Percentiles rank a stretch among this genome's conserved stretches.
Evolutionary conservation across 2,113 vertebrate species (phyloP).

Genomic region (Phocoena phocoena): DNA sequence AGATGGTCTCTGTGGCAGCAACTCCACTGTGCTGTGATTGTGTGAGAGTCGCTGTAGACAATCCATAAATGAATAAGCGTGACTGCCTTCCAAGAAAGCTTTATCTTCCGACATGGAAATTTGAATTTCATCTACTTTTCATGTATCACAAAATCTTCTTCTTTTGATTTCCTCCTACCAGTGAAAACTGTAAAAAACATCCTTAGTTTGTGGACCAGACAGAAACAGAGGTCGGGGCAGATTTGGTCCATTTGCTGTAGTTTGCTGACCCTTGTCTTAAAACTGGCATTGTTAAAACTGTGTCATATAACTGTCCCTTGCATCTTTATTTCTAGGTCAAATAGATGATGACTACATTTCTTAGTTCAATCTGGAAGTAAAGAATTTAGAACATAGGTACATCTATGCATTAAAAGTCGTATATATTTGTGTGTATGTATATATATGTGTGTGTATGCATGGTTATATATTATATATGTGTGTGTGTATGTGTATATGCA

Average conservation of each 20-base stretch:
- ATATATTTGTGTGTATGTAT: not conserved
- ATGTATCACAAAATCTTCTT: not conserved
- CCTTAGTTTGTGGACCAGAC: not conserved
- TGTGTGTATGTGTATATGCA: not conserved
- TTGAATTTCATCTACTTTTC: not conserved
- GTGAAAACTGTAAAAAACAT: not conserved
- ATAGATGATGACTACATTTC: not conserved
- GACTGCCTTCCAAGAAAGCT: not conserved
- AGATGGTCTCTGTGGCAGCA: constrained; percentile 22
- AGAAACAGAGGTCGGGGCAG: not conserved
- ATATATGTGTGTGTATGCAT: not conserved
- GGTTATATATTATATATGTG: not conserved
- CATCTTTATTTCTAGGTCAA: not conserved
- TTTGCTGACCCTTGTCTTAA: not conserved
- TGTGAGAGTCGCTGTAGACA: not conserved
- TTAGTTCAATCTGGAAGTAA: constrained; percentile 9
- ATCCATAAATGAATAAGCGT: not conserved
- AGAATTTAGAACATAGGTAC: not conserved
- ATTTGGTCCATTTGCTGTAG: not conserved
- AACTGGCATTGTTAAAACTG: not conserved
- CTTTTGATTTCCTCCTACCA: not conserved
- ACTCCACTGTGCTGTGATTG: not conserved
- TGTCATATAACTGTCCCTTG: not conserved
- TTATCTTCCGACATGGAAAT: not conserved
- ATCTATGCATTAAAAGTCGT: not conserved